Conservation (phyloP, 1,140 invertebrate species). For the Carposina sasakii region DNA sequence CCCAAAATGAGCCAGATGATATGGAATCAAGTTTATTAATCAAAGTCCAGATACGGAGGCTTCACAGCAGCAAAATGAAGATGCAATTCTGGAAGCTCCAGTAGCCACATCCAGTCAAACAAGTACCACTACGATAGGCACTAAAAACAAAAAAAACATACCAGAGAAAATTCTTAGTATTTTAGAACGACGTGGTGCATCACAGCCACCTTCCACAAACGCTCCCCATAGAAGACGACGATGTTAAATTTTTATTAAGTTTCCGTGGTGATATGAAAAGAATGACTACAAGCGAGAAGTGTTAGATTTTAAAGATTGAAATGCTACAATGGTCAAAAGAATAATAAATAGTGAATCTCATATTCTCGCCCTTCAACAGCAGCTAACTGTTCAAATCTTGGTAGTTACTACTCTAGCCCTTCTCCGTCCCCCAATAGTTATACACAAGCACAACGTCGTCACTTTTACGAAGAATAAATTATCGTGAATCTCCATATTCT, state of each 20-base stretch:
- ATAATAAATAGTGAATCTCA: constrained; percentile 7
- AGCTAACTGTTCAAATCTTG: constrained; percentile 3
- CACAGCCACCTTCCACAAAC: constrained; percentile 1
- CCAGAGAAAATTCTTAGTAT: constrained; percentile 10
- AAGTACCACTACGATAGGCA: neutral
- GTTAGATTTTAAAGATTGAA: constrained; percentile 10
- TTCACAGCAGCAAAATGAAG: constrained; percentile 10
- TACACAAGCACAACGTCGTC: too few relatives aligned
- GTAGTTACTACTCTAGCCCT: neutral
- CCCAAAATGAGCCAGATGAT: constrained; percentile 4
- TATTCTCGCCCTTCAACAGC: neutral
- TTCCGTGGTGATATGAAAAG: constrained; percentile 10
- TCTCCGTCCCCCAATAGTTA: constrained; percentile 6
- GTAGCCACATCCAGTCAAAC: neutral
- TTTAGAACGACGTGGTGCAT: constrained; percentile 10
- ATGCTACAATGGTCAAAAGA: constrained; percentile 14
- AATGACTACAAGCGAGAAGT: constrained; percentile 10
- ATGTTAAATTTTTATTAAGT: constrained; percentile 12
- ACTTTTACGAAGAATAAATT: too few relatives aligned
- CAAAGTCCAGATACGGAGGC: constrained; percentile 8
- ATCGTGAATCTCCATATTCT: too few relatives aligned
- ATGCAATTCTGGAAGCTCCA: constrained; percentile 7
- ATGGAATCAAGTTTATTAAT: constrained; percentile 10
- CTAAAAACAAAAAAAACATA: constrained; percentile 5
- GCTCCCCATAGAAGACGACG: constrained; percentile 14